Evolutionary conservation across 1,140 invertebrate species (phyloP).

Genomic region (Drosophila auraria): DNA sequence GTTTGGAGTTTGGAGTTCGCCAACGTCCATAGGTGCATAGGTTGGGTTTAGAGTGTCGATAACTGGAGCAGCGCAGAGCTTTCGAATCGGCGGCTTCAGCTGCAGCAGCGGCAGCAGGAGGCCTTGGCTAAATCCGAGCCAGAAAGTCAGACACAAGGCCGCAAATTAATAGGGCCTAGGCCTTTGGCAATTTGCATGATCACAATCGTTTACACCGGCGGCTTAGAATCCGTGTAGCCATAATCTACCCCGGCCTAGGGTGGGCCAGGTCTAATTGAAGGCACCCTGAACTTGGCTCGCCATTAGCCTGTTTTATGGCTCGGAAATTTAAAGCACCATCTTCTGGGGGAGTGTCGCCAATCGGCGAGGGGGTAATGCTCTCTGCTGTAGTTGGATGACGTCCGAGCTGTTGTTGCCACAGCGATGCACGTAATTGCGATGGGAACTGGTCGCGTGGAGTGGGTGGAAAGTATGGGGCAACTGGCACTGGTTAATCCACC

Average conservation of each 20-base stretch:
- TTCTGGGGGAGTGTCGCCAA: constrained; percentile 39
- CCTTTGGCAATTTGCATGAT: constrained; percentile 37
- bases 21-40: constrained; percentile 49
- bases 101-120: constrained; percentile 60
- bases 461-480: constrained; percentile 57
- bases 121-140: constrained; percentile 40
- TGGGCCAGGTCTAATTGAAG: constrained; percentile 1
- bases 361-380: constrained; percentile 35
- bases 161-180: constrained; percentile 36
- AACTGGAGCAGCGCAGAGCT: constrained; percentile 66
- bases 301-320: constrained; percentile 62
- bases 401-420: constrained; percentile 56
- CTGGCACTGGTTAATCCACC: constrained; percentile 42
- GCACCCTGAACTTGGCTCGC: constrained; percentile 62
- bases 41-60: constrained; percentile 60
- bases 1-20: constrained; percentile 14
- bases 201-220: constrained; percentile 4
- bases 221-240: constrained; percentile 27
- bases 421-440: constrained; percentile 47
- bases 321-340: constrained; percentile 28
- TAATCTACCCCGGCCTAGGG: too few relatives aligned
- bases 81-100: constrained; percentile 36
- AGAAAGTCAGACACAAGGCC: constrained; percentile 35
- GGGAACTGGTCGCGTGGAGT: constrained; percentile 42
- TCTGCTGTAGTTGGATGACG: neutral